Evolutionary conservation across 2,888 invertebrate genomes (phyloP), one percentile per base, ranked within the genome.

Genomic region (Stenodera caucasica): DNA sequence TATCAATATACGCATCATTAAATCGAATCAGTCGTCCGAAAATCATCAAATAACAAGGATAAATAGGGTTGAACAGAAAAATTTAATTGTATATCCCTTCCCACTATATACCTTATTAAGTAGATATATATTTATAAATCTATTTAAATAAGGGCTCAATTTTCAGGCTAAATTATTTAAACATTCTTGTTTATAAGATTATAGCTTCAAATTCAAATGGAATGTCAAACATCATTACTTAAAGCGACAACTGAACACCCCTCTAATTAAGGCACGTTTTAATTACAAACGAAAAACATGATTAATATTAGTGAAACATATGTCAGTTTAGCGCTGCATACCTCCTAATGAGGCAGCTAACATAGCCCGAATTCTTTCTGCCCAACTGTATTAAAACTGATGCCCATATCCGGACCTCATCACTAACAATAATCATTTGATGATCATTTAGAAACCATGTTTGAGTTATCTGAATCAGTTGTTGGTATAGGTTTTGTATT

Each of bases 281-380:
- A 80, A 79, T 80, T 79, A 76, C 75, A 75, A 68, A 45, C 72
- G 70, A 75, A 77, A 75, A 78, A 78, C 77, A 77, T 78, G 79
- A 80, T 80, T 79, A 80, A 80, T 80, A 79, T 78, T 77, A 77
- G 71, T 68, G 75, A 71, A 79, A 80, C 80, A 80, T 76, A 79
- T 80, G 80, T 79, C 79, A 78, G 78, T 80, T 80, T 80, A 80
- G 78, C 79, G 78, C 78, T 76, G 79, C 80, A 80, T 80, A 80
- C 79, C 79, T 80, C 78, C 77, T 80, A 80, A 80, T 80, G 80
- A 80, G 79, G 71, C 76, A 75, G 70, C 71, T 69, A 72, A 71
- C 74, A 72, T 72, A 73, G 67, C 69, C 68, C 67, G 71, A 73
- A 78, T 78, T 77, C 78, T 74, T 72, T 64, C 58, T 70, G 70